Percentiles rank a stretch among this genome's conserved stretches.
Evolutionary conservation across 2,888 invertebrate genomes (phyloP).

Genomic region (Spicauda simplicius): DNA sequence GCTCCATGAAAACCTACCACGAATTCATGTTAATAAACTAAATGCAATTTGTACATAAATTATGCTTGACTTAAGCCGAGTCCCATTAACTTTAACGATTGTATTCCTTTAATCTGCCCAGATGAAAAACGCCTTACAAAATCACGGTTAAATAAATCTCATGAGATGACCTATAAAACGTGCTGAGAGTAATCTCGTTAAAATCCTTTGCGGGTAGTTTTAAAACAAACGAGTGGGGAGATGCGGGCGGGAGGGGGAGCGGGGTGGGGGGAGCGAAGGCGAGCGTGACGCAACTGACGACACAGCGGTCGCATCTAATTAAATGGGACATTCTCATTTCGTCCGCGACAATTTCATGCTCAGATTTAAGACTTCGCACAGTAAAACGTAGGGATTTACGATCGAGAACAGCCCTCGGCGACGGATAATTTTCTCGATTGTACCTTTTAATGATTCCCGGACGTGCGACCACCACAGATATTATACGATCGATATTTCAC

Average conservation of each 20-base stretch:
- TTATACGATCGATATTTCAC: constrained; percentile 52
- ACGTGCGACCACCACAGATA: constrained; percentile 50
- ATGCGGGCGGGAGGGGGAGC: constrained; percentile 42
- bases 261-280: constrained; percentile 39
- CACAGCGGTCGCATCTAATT: constrained; percentile 71
- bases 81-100: constrained; percentile 70
- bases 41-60: constrained; percentile 60
- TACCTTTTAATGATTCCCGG: constrained; percentile 59
- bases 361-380: constrained; percentile 65
- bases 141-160: constrained; percentile 75
- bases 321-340: constrained; percentile 73
- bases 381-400: constrained; percentile 72
- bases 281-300: constrained; percentile 50
- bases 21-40: constrained; percentile 46
- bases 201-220: constrained; percentile 78
- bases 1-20: constrained; percentile 43
- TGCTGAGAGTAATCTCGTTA: constrained; percentile 74
- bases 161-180: constrained; percentile 77
- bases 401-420: constrained; percentile 60
- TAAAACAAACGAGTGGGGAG: constrained; percentile 58
- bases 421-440: constrained; percentile 67
- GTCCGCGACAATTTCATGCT: constrained; percentile 73
- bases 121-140: constrained; percentile 70
- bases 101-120: constrained; percentile 68
- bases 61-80: constrained; percentile 57